These are phyloP conservation scores for Polia nebulosa DNA, from an alignment of 2,888 invertebrate species.

Conservation along the genomic window DNA sequence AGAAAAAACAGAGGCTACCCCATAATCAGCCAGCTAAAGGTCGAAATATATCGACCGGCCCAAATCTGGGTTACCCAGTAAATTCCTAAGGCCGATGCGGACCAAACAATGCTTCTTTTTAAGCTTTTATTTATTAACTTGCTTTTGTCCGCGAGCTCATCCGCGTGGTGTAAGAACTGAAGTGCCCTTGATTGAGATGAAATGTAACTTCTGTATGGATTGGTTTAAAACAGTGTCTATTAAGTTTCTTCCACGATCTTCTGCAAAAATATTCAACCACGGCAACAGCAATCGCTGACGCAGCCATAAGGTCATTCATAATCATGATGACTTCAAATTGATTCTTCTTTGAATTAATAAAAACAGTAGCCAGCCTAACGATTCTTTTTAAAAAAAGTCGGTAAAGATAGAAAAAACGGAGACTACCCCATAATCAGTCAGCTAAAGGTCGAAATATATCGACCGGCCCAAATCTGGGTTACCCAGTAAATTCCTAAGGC, in stretches of 20 bases:
- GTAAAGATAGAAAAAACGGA: no score
- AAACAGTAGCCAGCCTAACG: not conserved
- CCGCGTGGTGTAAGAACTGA: not conserved
- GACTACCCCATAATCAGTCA: constrained; percentile 43
- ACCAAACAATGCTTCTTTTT: constrained; percentile 38
- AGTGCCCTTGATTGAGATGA: not conserved
- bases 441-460: constrained; percentile 72
- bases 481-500: constrained; percentile 66
- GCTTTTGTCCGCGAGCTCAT: not conserved
- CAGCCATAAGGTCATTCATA: no score
- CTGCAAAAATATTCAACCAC: no score
- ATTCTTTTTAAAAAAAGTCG: constrained; percentile 27
- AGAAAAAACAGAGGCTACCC: constrained; percentile 36
- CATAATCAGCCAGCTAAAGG: constrained; percentile 62
- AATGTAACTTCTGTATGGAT: not conserved
- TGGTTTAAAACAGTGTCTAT: no score
- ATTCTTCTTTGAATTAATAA: no score
- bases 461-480: constrained; percentile 74
- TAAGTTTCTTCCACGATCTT: no score
- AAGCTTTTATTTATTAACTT: constrained; percentile 12
- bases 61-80: constrained; percentile 76
- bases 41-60: constrained; percentile 71
- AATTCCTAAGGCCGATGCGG: constrained; percentile 54
- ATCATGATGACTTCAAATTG: not conserved
- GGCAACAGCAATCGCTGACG: no score